Evolutionary conservation across 2,797 vertebrate genomes (phyloP), one percentile per base, ranked within the genome.

Genomic region (Falco columbarius): DNA sequence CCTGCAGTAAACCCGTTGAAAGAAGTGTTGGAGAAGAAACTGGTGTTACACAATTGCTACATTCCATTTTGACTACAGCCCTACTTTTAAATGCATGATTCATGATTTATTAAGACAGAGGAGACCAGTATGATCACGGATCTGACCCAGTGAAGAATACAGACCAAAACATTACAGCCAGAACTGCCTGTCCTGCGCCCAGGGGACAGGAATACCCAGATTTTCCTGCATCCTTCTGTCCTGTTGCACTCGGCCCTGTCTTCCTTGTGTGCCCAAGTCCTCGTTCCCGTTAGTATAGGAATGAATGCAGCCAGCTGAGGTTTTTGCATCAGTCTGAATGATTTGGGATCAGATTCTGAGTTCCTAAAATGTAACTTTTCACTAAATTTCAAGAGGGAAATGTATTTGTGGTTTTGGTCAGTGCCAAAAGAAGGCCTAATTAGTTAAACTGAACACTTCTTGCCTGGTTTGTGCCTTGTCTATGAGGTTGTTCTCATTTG

Each of bases 11-110:
- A 93, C 94, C 38, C n/a, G 0, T 51, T 4, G 9, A 68, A 54
- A 81, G 81, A 71, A 67, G 65, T 26, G 9, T 27, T 89, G 89
- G 88, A 79, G 75, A 38, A 72, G 59, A 62, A 70, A 30, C 17
- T 40, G 32, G 29, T 81, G 59, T 97, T 93, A 85, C 82, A 86
- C 86, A 95, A 95, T 70, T 36, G 7, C 55, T 34, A 13, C 86
- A 91, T 95, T 97, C 92, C 86, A 81, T 83, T 95, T 95, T 86
- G 75, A 92, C 86, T 94, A 44, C 77, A 86, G 46, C 40, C 23
- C 22, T 66, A 27, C 70, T 83, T 86, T 85, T 61, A 62, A 68
- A 92, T 2, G 54, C 0, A 0, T 91, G 90, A 95, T 94, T 95
- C 89, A 90, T 91, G 75, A 75, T 66, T 94, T 95, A 86, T 90